Percentiles rank a stretch among this genome's conserved stretches.
phyloP scores from a whole-genome alignment of 2,113 vertebrate genomes.

The Bubo blakistoni region DNA sequence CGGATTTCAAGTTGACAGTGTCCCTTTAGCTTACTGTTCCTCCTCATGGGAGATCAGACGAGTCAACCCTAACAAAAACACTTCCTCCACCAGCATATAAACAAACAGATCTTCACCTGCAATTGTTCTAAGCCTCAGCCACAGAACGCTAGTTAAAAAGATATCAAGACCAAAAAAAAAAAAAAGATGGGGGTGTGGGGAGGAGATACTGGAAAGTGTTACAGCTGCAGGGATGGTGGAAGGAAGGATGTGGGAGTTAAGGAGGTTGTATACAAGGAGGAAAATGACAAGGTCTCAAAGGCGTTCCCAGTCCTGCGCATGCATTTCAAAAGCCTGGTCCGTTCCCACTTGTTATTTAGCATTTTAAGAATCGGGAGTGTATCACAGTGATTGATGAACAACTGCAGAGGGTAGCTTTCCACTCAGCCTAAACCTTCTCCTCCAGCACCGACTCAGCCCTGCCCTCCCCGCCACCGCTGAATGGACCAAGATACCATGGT shows the following conservation, averaged over 20 bases:
- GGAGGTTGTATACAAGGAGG: conserved; percentile 42
- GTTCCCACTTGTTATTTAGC: neutral
- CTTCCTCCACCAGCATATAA: conserved; percentile 46
- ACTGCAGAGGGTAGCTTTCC: neutral
- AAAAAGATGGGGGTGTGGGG: neutral
- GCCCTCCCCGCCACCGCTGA: neutral
- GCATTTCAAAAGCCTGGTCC: neutral
- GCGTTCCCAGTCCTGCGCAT: conserved; percentile 1
- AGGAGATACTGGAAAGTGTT: conserved; percentile 52
- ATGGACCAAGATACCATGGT: accelerated
- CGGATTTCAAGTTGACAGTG: conserved; percentile 36
- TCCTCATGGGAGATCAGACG: neutral
- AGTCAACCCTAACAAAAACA: conserved; percentile 51
- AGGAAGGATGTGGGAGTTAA: conserved; percentile 69
- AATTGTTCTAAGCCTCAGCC: neutral
- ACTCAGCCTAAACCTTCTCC: neutral
- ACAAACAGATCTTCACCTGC: conserved; percentile 38
- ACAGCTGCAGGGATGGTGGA: conserved; percentile 6
- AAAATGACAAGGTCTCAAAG: conserved; percentile 48
- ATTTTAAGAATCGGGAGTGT: neutral
- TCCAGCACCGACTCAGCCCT: neutral
- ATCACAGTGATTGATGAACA: neutral
- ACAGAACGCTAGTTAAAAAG: neutral
- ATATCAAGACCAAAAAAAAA: neutral
- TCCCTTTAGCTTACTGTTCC: conserved; percentile 26